A percentile compares a stretch with the other conserved stretches of the same genome.
Evolutionary conservation across 1,140 invertebrate genomes (phyloP).

Genomic region (Drosophila azteca): DNA sequence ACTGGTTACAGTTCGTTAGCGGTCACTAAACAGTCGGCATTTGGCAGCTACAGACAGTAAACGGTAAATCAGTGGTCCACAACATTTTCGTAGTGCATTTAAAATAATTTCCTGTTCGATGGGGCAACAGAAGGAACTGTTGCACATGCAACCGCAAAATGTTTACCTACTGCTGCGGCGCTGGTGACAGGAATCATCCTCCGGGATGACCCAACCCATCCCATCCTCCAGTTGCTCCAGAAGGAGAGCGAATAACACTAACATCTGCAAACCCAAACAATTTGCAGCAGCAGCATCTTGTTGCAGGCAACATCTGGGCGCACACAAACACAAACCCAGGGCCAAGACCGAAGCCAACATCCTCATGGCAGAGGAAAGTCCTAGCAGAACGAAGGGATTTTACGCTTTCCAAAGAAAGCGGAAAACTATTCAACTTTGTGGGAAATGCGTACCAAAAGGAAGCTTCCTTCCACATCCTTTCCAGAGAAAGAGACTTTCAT

Average conservation of each 20-base stretch:
- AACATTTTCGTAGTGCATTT: slow-evolving; percentile 54
- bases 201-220: no score
- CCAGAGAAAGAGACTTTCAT: no score
- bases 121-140: slow-evolving; percentile 61
- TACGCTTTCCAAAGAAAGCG: slow-evolving; percentile 7
- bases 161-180: slow-evolving; percentile 16
- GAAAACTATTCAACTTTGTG: no score
- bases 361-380: not conserved
- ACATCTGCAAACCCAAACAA: slow-evolving; percentile 50
- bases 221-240: slow-evolving; percentile 26
- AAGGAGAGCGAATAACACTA: no score
- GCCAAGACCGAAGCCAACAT: not conserved
- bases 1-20: slow-evolving; percentile 49
- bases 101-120: slow-evolving; percentile 74
- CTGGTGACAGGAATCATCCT: slow-evolving; percentile 6
- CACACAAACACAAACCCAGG: slow-evolving; percentile 20
- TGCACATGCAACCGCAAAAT: slow-evolving; percentile 65
- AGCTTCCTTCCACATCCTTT: no score
- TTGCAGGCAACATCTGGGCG: slow-evolving; percentile 65
- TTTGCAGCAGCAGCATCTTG: slow-evolving; percentile 65
- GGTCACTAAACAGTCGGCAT: slow-evolving; percentile 26
- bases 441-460: no score
- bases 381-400: not conserved
- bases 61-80: slow-evolving; percentile 35
- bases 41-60: not conserved